Base-by-base conservation (phyloP, 2,888 invertebrate species). In the Dasypogon diadema region DNA sequence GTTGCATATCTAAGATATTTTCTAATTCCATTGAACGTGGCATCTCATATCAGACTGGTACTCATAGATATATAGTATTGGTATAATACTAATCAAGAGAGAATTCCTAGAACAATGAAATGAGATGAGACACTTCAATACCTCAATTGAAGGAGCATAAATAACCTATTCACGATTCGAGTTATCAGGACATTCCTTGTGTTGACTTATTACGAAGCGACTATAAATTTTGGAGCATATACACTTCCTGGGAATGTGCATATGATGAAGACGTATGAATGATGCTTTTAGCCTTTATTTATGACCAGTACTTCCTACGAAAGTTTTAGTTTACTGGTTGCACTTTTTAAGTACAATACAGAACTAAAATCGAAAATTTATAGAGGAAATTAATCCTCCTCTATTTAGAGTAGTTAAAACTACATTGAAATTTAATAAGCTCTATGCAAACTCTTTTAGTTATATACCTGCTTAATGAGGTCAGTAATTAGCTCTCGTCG, bases 271-370 rank as follows among this genome's bases (percentile, higher is more conserved):
- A 37, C 18, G n/a, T 34, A 37, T 60, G 21, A 60, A 34, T 12
- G 60, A 26, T 21, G 21, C 21, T 5, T 60, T 30, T 30, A 58
- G n/a, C n/a, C 24, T 58, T 58, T 34, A 58, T 58, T 58, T 60
- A 37, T n/a, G 18, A 16, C 42, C 42, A 34, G 34, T 16, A 16
- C 37, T 37, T 37, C 60, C 18, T n/a, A 37, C 3, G 21, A 60
- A 60, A 18, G 12, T 26, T 37, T 42, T 42, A 18, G 18, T 18
- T 30, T 30, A n/a, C n/a, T n/a, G n/a, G n/a, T n/a, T n/a, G n/a
- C n/a, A n/a, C n/a, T n/a, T n/a, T n/a, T n/a, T n/a, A n/a, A n/a
- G n/a, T n/a, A n/a, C n/a, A n/a, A n/a, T n/a, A n/a, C n/a, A n/a
- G n/a, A n/a, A n/a, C n/a, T n/a, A n/a, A n/a, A n/a, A n/a, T n/a